Evolutionary conservation across 1,140 invertebrate species (phyloP).

Genomic region (Heterodera carotae): DNA sequence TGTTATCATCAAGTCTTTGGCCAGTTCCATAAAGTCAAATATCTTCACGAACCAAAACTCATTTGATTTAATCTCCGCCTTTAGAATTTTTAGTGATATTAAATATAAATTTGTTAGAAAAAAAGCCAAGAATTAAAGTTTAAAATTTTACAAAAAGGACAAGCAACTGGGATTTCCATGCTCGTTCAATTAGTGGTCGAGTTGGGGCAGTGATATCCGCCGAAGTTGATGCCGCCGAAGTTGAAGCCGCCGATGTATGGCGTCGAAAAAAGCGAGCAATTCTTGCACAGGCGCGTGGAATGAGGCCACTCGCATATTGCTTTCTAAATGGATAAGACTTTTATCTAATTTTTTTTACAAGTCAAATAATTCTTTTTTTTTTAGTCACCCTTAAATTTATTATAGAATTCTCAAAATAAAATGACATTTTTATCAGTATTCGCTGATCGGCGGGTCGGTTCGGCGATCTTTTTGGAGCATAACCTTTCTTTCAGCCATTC

Average conservation of each 20-base stretch:
- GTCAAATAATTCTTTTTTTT: no score
- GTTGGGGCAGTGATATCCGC: not conserved
- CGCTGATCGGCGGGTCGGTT: no score
- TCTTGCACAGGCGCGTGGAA: not conserved
- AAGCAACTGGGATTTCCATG: not conserved
- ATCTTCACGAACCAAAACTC: not conserved
- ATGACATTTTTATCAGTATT: no score
- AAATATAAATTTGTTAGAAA: not conserved
- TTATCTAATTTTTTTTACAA: no score
- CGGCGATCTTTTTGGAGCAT: no score
- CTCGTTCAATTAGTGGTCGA: not conserved
- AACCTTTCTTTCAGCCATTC: no score
- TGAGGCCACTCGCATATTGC: not conserved
- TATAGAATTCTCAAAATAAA: no score
- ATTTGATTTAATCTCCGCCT: not conserved
- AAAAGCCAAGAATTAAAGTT: not conserved
- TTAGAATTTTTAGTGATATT: not conserved
- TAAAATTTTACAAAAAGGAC: not conserved
- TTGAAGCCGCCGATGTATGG: no score
- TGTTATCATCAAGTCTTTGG: not conserved
- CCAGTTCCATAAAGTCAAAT: not conserved
- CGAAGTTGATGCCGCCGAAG: no score
- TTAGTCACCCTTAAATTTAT: no score
- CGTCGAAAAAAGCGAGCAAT: not conserved
- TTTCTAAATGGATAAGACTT: not conserved